Evolutionary conservation across 2,113 vertebrate genomes (phyloP), one percentile per base, ranked within the genome.

Genomic region (Pyxicephalus adspersus): DNA sequence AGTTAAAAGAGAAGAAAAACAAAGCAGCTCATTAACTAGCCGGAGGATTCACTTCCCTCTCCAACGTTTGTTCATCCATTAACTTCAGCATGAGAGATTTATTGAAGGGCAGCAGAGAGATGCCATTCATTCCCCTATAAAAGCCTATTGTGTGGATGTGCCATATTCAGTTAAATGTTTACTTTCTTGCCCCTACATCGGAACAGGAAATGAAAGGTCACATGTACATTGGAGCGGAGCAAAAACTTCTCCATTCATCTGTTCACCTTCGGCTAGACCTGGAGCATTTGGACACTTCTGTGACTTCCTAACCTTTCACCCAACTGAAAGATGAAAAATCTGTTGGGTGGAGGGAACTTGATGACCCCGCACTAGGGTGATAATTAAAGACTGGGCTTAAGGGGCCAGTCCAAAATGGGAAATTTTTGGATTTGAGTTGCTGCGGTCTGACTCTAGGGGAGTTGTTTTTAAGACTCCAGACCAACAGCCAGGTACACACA

Each of bases 141-240:
- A 85, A 77, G 80, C 31, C n/a, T 2, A 85, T 90, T 90, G 89
- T 91, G 85, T 67, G 29, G 58, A 25, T 80, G 83, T 64, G 86
- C 83, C 83, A 84, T 85, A 63, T 84, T 85, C 85, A 82, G 76
- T 85, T 88, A 90, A 91, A 89, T 93, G 89, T 91, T 93, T 87
- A 90, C 93, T 90, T 95, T 95, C 91, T 88, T 90, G 7, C 38
- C 86, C 92, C 86, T 89, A 93, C 93, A 94, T 94, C 86, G 85
- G 84, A 85, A 87, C 89, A 88, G 88, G 90, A 90, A 92, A 87
- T 76, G 34, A 83, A 85, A 87, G 89, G 87, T 93, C 89, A 87
- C 75, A 83, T 77, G 75, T 76, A 83, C 77, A 75, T 65, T 70
- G 18, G 34, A 72, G 78, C 81, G 85, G 83, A 87, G 85, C 84